These are phyloP conservation scores for Petrocephalus schoutedeni DNA, from an alignment of 2,797 vertebrate species.

Conservation along the genomic window DNA sequence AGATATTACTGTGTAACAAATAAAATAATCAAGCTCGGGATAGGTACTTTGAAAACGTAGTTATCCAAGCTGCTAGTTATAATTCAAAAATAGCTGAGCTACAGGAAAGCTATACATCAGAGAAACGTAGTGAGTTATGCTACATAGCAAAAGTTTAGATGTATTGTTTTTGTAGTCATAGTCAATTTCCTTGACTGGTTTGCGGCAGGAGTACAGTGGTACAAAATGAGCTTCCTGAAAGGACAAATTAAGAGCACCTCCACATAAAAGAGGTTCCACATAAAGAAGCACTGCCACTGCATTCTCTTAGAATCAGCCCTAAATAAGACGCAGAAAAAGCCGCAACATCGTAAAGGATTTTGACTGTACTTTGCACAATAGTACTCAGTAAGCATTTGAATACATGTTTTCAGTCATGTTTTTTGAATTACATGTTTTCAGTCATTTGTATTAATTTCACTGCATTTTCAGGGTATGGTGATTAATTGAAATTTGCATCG, in stretches of 20 bases:
- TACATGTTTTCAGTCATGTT: neutral
- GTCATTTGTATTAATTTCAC: neutral
- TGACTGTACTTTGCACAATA: neutral
- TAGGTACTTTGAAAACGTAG: too few relatives aligned
- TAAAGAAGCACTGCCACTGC: too few relatives aligned
- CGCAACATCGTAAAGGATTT: neutral
- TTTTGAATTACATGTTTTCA: neutral
- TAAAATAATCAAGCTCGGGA: too few relatives aligned
- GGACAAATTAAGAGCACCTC: neutral
- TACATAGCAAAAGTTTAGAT: too few relatives aligned
- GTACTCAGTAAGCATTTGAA: neutral
- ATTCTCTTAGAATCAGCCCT: too few relatives aligned
- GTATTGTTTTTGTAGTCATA: too few relatives aligned
- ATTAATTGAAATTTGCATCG: neutral
- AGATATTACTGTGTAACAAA: too few relatives aligned
- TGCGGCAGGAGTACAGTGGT: neutral
- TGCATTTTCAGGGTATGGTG: neutral
- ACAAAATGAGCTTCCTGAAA: neutral
- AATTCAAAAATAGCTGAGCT: too few relatives aligned
- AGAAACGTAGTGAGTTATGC: too few relatives aligned
- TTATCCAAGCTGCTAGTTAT: too few relatives aligned
- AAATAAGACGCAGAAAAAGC: neutral
- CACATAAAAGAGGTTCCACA: too few relatives aligned
- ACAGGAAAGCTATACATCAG: too few relatives aligned
- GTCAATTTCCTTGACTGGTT: neutral